Percentiles rank a stretch among this genome's conserved stretches.
Conservation (phyloP, 2,797 vertebrate species). For the Phaenicophaeus curvirostris region DNA sequence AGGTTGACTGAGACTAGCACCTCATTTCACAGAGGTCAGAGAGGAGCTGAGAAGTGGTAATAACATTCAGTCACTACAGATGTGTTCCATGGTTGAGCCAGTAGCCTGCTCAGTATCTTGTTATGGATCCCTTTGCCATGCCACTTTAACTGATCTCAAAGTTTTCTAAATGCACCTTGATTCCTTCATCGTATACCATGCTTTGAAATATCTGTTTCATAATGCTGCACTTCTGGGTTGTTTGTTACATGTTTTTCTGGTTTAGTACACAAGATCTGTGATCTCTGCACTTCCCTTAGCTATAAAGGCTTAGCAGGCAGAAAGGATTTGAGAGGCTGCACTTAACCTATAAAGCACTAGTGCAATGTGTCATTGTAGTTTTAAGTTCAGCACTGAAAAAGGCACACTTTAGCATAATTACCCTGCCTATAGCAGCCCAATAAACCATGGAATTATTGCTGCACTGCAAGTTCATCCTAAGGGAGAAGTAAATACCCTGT, state of each 20-base stretch:
- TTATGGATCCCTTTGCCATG: not conserved
- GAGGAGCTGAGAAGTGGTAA: not conserved
- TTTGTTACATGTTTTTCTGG: not conserved
- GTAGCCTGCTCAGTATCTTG: not conserved
- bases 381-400: not conserved
- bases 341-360: not conserved
- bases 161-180: not conserved
- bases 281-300: not conserved
- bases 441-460: not conserved
- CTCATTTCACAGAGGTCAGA: conserved; percentile 19
- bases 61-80: not conserved
- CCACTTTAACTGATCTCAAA: accelerated
- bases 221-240: not conserved
- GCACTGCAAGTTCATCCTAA: not conserved
- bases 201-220: not conserved
- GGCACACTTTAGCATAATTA: not conserved
- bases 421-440: not conserved
- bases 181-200: not conserved
- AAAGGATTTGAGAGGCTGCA: not conserved
- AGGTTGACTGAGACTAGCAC: not conserved
- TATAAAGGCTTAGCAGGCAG: not conserved
- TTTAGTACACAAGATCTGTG: not conserved
- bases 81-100: not conserved
- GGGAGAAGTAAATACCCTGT: not conserved
- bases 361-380: not conserved